Percentiles rank a stretch among this genome's conserved stretches.
Conservation (phyloP, 2,113 vertebrate species). For the Tor tambroides region DNA sequence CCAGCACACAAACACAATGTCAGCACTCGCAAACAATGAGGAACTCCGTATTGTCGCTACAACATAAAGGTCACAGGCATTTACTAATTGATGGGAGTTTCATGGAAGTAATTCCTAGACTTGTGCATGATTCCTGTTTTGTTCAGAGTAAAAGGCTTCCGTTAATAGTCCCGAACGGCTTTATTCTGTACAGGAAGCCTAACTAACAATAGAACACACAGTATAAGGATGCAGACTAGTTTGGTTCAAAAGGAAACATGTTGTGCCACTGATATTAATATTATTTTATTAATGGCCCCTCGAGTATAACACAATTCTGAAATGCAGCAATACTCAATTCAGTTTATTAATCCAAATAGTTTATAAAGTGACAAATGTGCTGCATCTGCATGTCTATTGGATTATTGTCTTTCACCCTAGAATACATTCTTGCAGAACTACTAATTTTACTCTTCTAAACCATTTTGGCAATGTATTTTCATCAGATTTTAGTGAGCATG, state of each 20-base stretch:
- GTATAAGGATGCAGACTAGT: not conserved
- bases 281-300: not conserved
- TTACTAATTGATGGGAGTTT: slow-evolving; percentile 43
- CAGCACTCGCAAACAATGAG: not conserved
- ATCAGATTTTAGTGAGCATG: not conserved
- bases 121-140: slow-evolving; percentile 56
- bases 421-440: too few relatives aligned
- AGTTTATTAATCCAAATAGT: not conserved
- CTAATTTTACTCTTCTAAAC: too few relatives aligned
- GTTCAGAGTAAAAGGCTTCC: slow-evolving; percentile 49
- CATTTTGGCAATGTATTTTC: too few relatives aligned
- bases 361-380: not conserved
- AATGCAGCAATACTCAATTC: not conserved
- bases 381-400: not conserved
- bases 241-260: not conserved
- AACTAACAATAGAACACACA: slow-evolving; percentile 37
- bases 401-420: not conserved
- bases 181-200: slow-evolving; percentile 45
- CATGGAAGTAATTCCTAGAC: slow-evolving; percentile 47
- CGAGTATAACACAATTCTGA: not conserved
- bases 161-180: slow-evolving; percentile 43
- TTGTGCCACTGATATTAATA: not conserved
- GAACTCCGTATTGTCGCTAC: slow-evolving; percentile 6
- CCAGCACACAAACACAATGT: slow-evolving; percentile 1
- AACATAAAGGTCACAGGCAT: slow-evolving; percentile 18